These are phyloP conservation scores for Serinus canaria DNA, from an alignment of 2,113 vertebrate genomes.

Conservation along the genomic window DNA sequence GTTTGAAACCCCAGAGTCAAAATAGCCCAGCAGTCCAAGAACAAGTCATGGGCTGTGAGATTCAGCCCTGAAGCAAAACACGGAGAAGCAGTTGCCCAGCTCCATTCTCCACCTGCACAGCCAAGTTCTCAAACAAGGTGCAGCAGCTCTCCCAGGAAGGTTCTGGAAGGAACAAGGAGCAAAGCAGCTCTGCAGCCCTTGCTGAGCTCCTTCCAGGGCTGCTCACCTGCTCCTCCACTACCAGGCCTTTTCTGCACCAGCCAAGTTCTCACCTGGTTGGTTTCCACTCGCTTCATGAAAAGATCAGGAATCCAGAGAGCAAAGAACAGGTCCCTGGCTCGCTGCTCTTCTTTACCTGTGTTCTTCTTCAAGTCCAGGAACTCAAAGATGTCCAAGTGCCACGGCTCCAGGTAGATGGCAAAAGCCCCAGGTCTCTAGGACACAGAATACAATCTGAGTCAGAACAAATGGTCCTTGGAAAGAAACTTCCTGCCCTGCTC, in stretches of 20 bases:
- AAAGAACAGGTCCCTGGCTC: slow-evolving; percentile 94
- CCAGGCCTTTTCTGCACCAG: background rate
- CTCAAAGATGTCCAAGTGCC: slow-evolving; percentile 94
- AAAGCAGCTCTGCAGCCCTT: background rate
- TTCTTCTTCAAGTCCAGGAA: slow-evolving; percentile 98
- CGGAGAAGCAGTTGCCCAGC: background rate
- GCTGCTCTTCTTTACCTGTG: slow-evolving; percentile 95
- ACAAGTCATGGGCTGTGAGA: background rate
- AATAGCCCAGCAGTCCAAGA: fast-evolving
- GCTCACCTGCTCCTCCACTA: too few species aligned
- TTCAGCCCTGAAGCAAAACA: background rate
- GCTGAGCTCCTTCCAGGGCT: background rate
- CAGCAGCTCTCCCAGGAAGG: background rate
- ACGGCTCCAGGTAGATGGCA: slow-evolving; percentile 95
- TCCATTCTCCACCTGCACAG: background rate
- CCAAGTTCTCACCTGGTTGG: slow-evolving; percentile 81
- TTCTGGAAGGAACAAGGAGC: background rate
- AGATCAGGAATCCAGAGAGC: slow-evolving; percentile 97
- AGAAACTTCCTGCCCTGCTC: background rate
- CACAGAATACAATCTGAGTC: background rate
- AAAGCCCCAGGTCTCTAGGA: slow-evolving; percentile 94
- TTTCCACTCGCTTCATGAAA: slow-evolving; percentile 96
- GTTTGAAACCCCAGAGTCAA: background rate
- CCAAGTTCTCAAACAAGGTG: background rate
- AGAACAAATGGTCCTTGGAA: background rate